These are phyloP conservation scores for Denticeps clupeoides DNA, from an alignment of 2,797 vertebrate species.

Conservation along the genomic window DNA sequence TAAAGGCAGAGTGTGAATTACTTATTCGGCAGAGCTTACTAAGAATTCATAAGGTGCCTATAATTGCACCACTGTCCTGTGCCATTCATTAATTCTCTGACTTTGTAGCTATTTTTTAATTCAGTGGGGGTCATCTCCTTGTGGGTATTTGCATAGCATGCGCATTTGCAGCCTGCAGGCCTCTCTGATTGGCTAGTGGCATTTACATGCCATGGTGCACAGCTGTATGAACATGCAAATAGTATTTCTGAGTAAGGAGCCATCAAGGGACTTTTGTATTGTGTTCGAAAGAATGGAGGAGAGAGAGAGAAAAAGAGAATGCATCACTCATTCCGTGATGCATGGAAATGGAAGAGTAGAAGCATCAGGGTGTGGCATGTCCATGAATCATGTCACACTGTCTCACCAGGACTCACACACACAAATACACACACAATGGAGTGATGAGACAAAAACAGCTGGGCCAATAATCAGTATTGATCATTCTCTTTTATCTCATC, in stretches of 20 bases:
- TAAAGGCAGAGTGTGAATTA: too few relatives aligned
- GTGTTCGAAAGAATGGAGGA: conserved; percentile 37
- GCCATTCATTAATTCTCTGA: too few relatives aligned
- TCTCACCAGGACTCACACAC: too few relatives aligned
- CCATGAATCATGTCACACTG: conserved; percentile 51
- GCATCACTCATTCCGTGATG: too few relatives aligned
- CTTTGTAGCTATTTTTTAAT: too few relatives aligned
- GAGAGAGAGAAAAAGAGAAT: conserved; percentile 20
- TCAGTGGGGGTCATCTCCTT: conserved; percentile 12
- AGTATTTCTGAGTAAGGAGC: too few relatives aligned
- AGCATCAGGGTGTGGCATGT: conserved; percentile 16
- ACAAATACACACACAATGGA: conserved; percentile 38
- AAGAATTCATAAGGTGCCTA: too few relatives aligned
- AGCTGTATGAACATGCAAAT: conserved; percentile 37
- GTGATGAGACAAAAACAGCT: conserved; percentile 50
- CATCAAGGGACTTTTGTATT: conserved; percentile 39
- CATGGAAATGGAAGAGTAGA: background rate
- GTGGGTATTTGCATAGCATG: conserved; percentile 15
- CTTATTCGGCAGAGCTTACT: too few relatives aligned
- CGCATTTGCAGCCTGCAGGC: conserved; percentile 25
- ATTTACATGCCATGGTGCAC: conserved; percentile 28
- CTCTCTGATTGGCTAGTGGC: conserved; percentile 26
- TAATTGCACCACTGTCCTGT: too few relatives aligned
- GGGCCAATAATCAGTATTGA: conserved; percentile 55
- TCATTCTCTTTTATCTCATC: conserved; percentile 19